phyloP scores from a whole-genome alignment of 2,888 invertebrate genomes.

The Julus scandinavius region DNA sequence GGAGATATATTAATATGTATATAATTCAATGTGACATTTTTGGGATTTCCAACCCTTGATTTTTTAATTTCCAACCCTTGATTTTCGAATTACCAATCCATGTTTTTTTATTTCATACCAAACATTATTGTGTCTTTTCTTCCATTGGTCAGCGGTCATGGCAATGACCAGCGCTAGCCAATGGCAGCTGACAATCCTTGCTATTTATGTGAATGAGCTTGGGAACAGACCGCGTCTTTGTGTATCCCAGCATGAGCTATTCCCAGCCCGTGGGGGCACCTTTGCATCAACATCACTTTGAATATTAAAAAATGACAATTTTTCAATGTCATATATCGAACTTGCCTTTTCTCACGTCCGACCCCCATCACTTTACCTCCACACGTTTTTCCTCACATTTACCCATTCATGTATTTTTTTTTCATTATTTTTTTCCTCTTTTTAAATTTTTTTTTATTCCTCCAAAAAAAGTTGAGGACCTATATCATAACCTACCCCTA shows the following conservation, averaged over 20 bases:
- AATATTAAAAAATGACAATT: constrained; percentile 28
- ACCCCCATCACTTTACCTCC: constrained; percentile 26
- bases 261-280: not conserved
- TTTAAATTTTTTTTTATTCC: not conserved
- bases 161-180: not conserved
- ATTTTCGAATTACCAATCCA: too few species aligned
- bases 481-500: constrained; percentile 43
- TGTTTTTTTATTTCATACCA: too few species aligned
- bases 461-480: not conserved
- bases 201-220: not conserved
- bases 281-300: not conserved
- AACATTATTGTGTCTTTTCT: too few species aligned
- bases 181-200: not conserved
- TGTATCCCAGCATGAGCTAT: not conserved
- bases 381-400: constrained; percentile 13
- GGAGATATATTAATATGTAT: too few species aligned
- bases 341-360: constrained; percentile 30
- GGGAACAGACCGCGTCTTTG: not conserved
- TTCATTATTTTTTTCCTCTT: not conserved
- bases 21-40: too few species aligned
- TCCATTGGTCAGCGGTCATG: not conserved
- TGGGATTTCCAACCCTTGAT: too few species aligned
- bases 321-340: not conserved
- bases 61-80: too few species aligned
- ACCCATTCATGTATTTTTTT: not conserved